A percentile compares a stretch with the other conserved stretches of the same genome.
Evolutionary conservation across 2,888 invertebrate genomes (phyloP).

Genomic region (Drosophila emarginata): DNA sequence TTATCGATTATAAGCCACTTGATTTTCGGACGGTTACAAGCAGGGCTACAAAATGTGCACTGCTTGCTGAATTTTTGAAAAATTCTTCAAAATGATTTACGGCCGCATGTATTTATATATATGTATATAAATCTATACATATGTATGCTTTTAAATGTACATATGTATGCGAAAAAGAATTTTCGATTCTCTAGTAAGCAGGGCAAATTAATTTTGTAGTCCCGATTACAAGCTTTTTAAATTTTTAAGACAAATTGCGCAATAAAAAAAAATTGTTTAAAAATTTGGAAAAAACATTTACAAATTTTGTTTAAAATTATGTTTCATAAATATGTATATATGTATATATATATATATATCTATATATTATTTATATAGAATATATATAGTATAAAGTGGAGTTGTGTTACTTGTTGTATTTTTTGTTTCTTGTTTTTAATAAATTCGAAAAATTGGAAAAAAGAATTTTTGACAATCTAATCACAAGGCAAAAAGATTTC

Average conservation of each 20-base stretch:
- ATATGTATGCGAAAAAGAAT: not conserved
- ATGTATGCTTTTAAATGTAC: no score
- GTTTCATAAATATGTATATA: slow-evolving; percentile 35
- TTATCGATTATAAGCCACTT: slow-evolving; percentile 21
- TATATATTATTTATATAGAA: slow-evolving; percentile 42
- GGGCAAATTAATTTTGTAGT: not conserved
- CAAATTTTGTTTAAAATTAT: slow-evolving; percentile 58
- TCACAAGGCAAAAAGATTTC: slow-evolving; percentile 80
- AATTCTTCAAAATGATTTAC: no score
- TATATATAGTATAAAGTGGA: slow-evolving; percentile 32
- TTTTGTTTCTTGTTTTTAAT: slow-evolving; percentile 54
- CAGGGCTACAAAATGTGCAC: slow-evolving; percentile 39
- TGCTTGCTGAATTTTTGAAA: not conserved
- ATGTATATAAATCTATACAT: no score
- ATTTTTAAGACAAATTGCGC: not conserved
- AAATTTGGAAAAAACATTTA: slow-evolving; percentile 39
- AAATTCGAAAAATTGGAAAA: slow-evolving; percentile 28
- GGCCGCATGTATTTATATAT: no score
- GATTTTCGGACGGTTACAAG: slow-evolving; percentile 64
- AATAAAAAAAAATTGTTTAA: no score
- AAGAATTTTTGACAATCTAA: slow-evolving; percentile 58
- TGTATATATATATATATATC: slow-evolving; percentile 28
- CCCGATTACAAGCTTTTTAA: not conserved
- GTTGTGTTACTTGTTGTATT: slow-evolving; percentile 38
- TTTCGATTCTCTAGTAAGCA: not conserved